Conservation (phyloP, 92 coral and sea anemone genomes). For the Parazoanthus swiftii region DNA sequence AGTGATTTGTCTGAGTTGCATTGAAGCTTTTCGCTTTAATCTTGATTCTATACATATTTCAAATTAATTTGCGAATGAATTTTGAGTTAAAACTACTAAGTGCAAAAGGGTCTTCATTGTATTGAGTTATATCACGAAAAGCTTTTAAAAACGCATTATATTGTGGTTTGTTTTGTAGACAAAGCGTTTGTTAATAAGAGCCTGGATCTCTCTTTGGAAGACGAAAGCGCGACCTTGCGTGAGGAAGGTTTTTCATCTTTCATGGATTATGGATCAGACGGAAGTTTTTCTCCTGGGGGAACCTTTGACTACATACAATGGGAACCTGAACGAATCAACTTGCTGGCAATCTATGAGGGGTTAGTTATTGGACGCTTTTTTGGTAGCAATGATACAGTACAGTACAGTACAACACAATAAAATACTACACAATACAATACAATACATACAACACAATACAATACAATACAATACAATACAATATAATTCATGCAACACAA, state of each 20-base stretch:
- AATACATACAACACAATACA: too few relatives aligned
- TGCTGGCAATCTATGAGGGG: slow-evolving; percentile 23
- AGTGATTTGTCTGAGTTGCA: neutral
- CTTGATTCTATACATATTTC: too few relatives aligned
- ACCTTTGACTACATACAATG: slow-evolving; percentile 7
- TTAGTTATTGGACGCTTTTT: neutral
- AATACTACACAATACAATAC: too few relatives aligned
- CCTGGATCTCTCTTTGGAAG: neutral
- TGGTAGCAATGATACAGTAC: neutral
- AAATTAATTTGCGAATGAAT: too few relatives aligned
- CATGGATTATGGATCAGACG: slow-evolving; percentile 17
- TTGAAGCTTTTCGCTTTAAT: too few relatives aligned
- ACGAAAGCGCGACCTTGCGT: neutral
- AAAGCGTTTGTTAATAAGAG: slow-evolving; percentile 1
- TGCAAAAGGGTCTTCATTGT: too few relatives aligned
- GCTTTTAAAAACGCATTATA: neutral
- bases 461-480: too few relatives aligned
- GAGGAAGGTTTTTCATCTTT: neutral
- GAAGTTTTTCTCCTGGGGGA: slow-evolving; percentile 12
- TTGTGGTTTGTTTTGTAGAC: neutral
- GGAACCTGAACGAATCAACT: slow-evolving; percentile 18
- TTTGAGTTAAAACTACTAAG: too few relatives aligned
- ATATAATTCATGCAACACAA: too few relatives aligned
- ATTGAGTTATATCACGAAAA: neutral
- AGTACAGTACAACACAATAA: neutral